Evolutionary conservation across 2,113 vertebrate species (phyloP), one percentile per base, ranked within the genome.

Genomic region (Oxyruncus cristatus): DNA sequence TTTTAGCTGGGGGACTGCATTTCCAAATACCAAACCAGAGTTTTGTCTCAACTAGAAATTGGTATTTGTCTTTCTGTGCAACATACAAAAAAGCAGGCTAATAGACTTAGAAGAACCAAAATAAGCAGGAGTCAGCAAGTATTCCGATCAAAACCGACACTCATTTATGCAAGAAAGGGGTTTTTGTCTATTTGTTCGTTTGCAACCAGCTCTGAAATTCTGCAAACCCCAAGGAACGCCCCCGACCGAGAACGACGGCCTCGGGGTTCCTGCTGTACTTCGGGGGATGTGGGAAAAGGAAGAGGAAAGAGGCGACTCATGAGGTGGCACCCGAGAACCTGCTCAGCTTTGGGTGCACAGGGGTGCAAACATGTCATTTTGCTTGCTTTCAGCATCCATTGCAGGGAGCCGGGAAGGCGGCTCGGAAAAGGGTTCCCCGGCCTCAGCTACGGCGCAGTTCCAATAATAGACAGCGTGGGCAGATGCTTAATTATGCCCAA

Each of bases 401-500:
- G 49, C 92, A 88, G 63, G 81, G 33, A 89, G 89, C 42, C 0
- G 1, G 52, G 74, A 62, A n/a, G 52, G 95, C 88, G 55, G 91
- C 88, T 93, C 59, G 67, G 94, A 67, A 84, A 62, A 89, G 39
- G 86, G 72, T 33, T 93, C 91, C 63, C 77, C 61, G 53, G 80
- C 55, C 80, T 21, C 63, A 2, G 79, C 83, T 65, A 6, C 5
- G 1, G 5, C 8, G 68, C 79, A 13, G 63, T 30, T 92, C 92
- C 95, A 93, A 71, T 71, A 93, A 95, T n/a, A 95, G 95, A 77
- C 55, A 33, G 88, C 0, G 2, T 4, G 22, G 95, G 95, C 92
- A 91, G 86, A 89, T 63, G 72, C 88, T 95, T 84, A 11, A 96
- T 93, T 94, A 92, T 47, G 86, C 15, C 41, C 86, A 63, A 95